phyloP scores from a whole-genome alignment of 2,113 vertebrate species.

The Microtus oregoni region DNA sequence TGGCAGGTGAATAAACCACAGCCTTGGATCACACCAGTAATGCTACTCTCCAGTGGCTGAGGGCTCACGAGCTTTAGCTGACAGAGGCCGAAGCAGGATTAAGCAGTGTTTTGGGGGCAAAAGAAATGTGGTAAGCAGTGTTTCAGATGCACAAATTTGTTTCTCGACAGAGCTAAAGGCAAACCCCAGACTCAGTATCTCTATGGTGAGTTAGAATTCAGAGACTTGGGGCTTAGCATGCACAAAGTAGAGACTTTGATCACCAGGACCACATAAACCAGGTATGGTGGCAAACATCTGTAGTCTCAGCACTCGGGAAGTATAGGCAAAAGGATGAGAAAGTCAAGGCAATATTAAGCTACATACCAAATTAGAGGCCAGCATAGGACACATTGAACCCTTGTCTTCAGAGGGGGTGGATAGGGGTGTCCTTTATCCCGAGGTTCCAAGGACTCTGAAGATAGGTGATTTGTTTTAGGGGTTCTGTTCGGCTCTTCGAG shows the following conservation, averaged over 20 bases:
- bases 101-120: neutral
- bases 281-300: neutral
- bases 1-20: neutral
- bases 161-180: neutral
- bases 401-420: neutral
- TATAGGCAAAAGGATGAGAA: neutral
- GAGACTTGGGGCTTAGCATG: neutral
- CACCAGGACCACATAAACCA: no score
- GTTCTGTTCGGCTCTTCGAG: neutral
- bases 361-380: neutral
- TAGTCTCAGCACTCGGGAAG: neutral
- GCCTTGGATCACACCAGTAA: neutral
- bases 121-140: neutral
- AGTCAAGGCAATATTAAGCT: neutral
- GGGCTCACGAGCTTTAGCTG: neutral
- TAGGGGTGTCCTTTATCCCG: no score
- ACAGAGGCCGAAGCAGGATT: neutral
- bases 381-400: neutral
- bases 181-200: neutral
- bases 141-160: neutral
- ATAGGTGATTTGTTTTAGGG: neutral
- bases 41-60: neutral
- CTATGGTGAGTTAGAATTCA: neutral
- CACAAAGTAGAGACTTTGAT: neutral
- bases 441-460: neutral